Evolutionary conservation across 2,113 vertebrate species (phyloP).

Genomic region (Rhizomys pruinosus): DNA sequence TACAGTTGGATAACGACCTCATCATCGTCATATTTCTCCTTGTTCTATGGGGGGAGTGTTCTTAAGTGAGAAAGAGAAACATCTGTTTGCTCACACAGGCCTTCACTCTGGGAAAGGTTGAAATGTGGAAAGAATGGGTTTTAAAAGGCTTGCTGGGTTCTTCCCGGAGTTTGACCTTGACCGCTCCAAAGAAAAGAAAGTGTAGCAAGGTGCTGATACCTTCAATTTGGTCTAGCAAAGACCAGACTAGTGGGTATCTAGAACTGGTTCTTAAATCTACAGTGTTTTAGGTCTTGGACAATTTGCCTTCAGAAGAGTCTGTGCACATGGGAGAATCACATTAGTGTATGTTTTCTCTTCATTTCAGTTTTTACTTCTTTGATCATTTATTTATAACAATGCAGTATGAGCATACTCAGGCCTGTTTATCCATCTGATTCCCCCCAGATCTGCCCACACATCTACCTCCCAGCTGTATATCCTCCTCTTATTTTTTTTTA

Average conservation of each 20-base stretch:
- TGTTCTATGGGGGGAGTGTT: too few species aligned
- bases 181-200: neutral
- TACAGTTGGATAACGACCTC: too few species aligned
- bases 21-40: too few species aligned
- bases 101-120: neutral
- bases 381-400: neutral
- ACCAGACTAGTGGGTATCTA: neutral
- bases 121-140: neutral
- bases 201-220: neutral
- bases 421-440: too few species aligned
- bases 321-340: too few species aligned
- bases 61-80: neutral
- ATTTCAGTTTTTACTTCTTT: neutral
- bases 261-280: neutral
- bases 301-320: neutral
- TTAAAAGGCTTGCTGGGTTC: neutral
- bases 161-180: neutral
- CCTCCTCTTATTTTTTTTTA: too few species aligned
- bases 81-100: neutral
- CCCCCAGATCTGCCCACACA: too few species aligned
- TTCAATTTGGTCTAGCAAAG: neutral
- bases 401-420: too few species aligned
- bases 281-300: neutral
- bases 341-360: too few species aligned
- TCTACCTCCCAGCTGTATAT: too few species aligned